A percentile compares a stretch with the other conserved stretches of the same genome.
Conservation (phyloP, 2,888 invertebrate genomes). For the Ecliptopera silaceata region DNA sequence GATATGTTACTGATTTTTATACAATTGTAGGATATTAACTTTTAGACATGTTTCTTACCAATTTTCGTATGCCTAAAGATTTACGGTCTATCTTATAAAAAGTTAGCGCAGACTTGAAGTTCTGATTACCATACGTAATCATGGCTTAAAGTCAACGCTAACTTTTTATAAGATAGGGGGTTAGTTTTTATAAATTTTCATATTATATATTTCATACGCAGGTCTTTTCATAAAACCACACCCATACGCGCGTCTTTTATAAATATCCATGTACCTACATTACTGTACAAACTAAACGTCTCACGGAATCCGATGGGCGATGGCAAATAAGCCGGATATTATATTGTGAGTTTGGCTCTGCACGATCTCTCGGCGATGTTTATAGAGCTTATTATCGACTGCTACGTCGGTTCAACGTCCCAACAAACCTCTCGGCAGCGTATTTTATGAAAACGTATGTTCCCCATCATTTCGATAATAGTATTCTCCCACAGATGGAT, state of each 20-base stretch:
- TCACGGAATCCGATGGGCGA: slow-evolving; percentile 63
- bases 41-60: too few species aligned
- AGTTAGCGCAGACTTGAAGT: too few species aligned
- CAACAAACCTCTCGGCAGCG: slow-evolving; percentile 44
- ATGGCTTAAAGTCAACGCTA: too few species aligned
- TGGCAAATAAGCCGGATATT: slow-evolving; percentile 73
- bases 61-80: too few species aligned
- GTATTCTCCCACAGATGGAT: too few species aligned
- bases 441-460: slow-evolving; percentile 41
- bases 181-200: too few species aligned
- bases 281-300: slow-evolving; percentile 54
- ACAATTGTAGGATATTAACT: too few species aligned
- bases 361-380: slow-evolving; percentile 73
- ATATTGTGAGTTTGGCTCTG: slow-evolving; percentile 68
- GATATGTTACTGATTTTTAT: too few species aligned
- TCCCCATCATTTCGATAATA: not conserved
- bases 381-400: slow-evolving; percentile 68
- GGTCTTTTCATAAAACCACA: too few species aligned
- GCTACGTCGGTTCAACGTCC: slow-evolving; percentile 72
- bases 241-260: not conserved
- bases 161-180: too few species aligned
- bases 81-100: too few species aligned
- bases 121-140: too few species aligned
- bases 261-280: slow-evolving; percentile 19
- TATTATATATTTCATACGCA: not conserved